These are phyloP conservation scores for Halyomorpha halys DNA, from an alignment of 1,140 invertebrate genomes.

Conservation along the genomic window DNA sequence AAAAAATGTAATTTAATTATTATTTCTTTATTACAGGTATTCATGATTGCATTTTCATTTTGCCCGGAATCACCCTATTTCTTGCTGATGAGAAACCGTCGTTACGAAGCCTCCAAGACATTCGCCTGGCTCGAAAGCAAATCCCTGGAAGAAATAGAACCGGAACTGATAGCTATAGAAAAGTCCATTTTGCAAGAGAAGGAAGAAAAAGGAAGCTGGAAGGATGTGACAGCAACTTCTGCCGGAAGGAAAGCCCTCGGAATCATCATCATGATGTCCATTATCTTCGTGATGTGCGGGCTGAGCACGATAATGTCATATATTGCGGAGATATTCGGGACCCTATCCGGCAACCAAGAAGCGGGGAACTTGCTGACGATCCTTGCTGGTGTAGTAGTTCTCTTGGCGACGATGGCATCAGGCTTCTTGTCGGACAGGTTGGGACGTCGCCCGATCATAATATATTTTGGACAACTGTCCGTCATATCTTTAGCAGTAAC, in stretches of 20 bases:
- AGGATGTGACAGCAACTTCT: slow-evolving; percentile 23
- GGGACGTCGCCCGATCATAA: slow-evolving; percentile 43
- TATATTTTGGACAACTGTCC: slow-evolving; percentile 36
- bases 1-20: too few species aligned
- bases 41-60: background rate
- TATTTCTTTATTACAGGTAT: slow-evolving; percentile 34
- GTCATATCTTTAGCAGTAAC: slow-evolving; percentile 31
- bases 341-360: slow-evolving; percentile 2
- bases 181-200: slow-evolving; percentile 18
- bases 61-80: slow-evolving; percentile 70
- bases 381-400: slow-evolving; percentile 18
- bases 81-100: slow-evolving; percentile 47
- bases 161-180: slow-evolving; percentile 26
- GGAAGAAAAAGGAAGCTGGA: slow-evolving; percentile 22
- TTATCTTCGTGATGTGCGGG: slow-evolving; percentile 26
- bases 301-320: slow-evolving; percentile 29
- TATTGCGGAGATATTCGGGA: slow-evolving; percentile 25
- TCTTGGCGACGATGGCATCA: slow-evolving; percentile 24
- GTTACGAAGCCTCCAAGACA: slow-evolving; percentile 49
- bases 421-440: slow-evolving; percentile 33
- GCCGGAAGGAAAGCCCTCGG: slow-evolving; percentile 26
- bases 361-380: slow-evolving; percentile 4
- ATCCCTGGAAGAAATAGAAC: slow-evolving; percentile 19
- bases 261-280: slow-evolving; percentile 26
- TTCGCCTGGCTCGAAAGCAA: slow-evolving; percentile 52